phyloP scores from a whole-genome alignment of 2,888 invertebrate species.

The Mactromeris polynyma region DNA sequence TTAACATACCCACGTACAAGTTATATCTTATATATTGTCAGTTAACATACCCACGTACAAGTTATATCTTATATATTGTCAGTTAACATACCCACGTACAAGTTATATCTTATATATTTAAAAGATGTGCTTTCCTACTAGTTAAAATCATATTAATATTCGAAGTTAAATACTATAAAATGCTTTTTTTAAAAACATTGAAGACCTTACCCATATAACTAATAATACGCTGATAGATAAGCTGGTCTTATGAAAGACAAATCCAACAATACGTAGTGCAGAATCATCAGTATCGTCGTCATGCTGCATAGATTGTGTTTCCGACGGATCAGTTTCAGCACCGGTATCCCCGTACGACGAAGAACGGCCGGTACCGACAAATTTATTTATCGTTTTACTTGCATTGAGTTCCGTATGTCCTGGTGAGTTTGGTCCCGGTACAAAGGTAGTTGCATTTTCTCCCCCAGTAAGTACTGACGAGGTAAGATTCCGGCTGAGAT shows the following conservation, averaged over 20 bases:
- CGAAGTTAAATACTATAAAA: too few relatives aligned
- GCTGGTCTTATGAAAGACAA: constrained; percentile 71
- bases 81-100: too few relatives aligned
- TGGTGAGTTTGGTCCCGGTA: neutral
- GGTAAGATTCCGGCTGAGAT: constrained; percentile 14
- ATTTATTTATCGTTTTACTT: neutral
- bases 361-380: neutral
- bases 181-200: too few relatives aligned
- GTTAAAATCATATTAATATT: too few relatives aligned
- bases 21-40: too few relatives aligned
- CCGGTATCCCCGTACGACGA: neutral
- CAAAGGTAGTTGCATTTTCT: constrained; percentile 1
- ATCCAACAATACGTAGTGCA: constrained; percentile 55
- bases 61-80: too few relatives aligned
- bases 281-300: constrained; percentile 27
- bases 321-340: neutral
- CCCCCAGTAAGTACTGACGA: neutral
- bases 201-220: constrained; percentile 78
- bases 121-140: too few relatives aligned
- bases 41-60: too few relatives aligned
- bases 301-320: constrained; percentile 8
- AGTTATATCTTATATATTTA: too few relatives aligned
- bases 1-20: too few relatives aligned
- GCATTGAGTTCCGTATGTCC: neutral
- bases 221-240: constrained; percentile 79